A percentile compares a stretch with the other conserved stretches of the same genome.
Conservation (phyloP, 2,113 vertebrate genomes). For the Corythornis madagascariensis region DNA sequence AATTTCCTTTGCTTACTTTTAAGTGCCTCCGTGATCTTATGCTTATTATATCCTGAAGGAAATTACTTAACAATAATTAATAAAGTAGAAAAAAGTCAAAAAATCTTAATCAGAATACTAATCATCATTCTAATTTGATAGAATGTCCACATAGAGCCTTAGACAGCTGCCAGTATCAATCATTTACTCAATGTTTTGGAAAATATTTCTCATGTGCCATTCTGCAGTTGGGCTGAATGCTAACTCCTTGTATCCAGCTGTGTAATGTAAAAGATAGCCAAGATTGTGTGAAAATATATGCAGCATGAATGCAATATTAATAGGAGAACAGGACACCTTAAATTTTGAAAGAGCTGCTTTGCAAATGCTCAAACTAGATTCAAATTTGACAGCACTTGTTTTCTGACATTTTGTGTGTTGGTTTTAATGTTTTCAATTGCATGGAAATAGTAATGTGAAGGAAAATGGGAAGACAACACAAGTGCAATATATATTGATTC, state of each 20-base stretch:
- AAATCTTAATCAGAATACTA: conserved; percentile 76
- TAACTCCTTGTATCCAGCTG: conserved; percentile 59
- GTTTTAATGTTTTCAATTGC: background rate
- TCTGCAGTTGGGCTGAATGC: conserved; percentile 44
- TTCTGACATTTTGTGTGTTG: background rate
- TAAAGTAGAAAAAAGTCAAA: conserved; percentile 74
- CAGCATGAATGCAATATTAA: background rate
- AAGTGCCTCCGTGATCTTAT: conserved; percentile 26
- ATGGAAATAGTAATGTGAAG: background rate
- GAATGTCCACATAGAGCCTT: conserved; percentile 53
- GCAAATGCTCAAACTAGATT: background rate
- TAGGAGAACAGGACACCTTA: background rate
- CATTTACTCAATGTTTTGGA: conserved; percentile 55
- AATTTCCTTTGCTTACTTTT: conserved; percentile 64
- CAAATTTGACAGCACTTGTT: background rate
- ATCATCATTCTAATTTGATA: conserved; percentile 74
- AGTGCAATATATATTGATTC: background rate
- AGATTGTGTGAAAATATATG: background rate
- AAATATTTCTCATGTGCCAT: conserved; percentile 60
- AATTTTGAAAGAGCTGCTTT: background rate
- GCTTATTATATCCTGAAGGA: conserved; percentile 64
- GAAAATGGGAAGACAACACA: background rate
- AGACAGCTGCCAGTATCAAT: conserved; percentile 72
- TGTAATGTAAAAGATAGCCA: background rate
- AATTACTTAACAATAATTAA: conserved; percentile 75